Evolutionary conservation across 2,113 vertebrate genomes (phyloP).

Genomic region (Lepus timidus): DNA sequence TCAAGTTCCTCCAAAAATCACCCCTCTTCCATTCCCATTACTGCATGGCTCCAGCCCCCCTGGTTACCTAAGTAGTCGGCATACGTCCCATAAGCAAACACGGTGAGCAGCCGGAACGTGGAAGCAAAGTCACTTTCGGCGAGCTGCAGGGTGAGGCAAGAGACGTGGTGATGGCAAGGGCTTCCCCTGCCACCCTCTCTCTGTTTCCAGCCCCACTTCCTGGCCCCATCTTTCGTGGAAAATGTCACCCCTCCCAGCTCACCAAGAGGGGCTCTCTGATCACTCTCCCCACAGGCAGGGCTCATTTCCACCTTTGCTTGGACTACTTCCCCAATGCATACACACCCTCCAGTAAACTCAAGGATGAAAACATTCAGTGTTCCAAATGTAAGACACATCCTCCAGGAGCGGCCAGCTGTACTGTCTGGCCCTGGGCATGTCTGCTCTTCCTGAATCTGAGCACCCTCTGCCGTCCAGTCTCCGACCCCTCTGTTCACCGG

Average conservation of each 20-base stretch:
- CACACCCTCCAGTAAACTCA: not conserved
- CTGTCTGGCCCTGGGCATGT: not conserved
- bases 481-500: not conserved
- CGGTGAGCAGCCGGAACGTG: conserved; percentile 95
- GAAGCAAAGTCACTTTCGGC: conserved; percentile 95
- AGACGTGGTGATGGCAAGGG: conserved; percentile 73
- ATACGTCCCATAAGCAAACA: conserved; percentile 98
- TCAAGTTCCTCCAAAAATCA: conserved; percentile 17
- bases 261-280: not conserved
- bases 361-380: not conserved
- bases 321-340: not conserved
- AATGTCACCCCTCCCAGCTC: not conserved
- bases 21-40: conserved; percentile 14
- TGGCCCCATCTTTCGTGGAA: not conserved
- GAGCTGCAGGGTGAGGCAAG: conserved; percentile 90
- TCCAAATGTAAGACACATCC: not conserved
- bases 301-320: not conserved
- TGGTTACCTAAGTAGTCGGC: conserved; percentile 95
- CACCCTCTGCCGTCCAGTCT: not conserved
- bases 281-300: not conserved
- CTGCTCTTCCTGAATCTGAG: not conserved
- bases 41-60: not conserved
- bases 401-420: not conserved
- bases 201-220: not conserved
- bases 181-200: not conserved